phyloP scores from a whole-genome alignment of 2,888 invertebrate species.

The Patella caerulea region DNA sequence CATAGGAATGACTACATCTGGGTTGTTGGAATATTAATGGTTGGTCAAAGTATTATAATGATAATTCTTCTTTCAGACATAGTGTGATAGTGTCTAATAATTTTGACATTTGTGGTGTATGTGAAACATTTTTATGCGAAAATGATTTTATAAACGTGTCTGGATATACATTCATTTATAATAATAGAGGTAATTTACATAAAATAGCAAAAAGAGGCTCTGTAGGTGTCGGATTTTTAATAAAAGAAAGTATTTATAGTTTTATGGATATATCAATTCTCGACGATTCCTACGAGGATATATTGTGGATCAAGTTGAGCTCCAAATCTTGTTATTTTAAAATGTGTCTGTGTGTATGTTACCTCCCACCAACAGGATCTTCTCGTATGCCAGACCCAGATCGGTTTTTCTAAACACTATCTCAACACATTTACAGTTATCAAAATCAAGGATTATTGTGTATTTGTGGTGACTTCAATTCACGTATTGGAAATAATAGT shows the following conservation, averaged over 20 bases:
- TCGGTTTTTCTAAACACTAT: too few species aligned
- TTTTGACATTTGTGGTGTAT: slow-evolving; percentile 12
- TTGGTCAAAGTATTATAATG: slow-evolving; percentile 10
- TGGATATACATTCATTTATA: slow-evolving; percentile 16
- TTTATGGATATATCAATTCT: too few species aligned
- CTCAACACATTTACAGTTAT: too few species aligned
- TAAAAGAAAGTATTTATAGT: neutral
- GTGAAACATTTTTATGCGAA: slow-evolving; percentile 19
- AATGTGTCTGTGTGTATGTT: too few species aligned
- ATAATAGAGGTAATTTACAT: slow-evolving; percentile 19
- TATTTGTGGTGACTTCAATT: too few species aligned
- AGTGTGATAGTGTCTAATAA: neutral
- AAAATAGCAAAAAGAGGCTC: slow-evolving; percentile 19
- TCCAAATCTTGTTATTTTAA: too few species aligned
- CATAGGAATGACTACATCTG: slow-evolving; percentile 20
- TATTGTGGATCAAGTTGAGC: too few species aligned
- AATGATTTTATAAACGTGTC: slow-evolving; percentile 17
- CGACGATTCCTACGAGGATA: too few species aligned
- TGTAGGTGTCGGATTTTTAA: slow-evolving; percentile 21
- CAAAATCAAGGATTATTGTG: too few species aligned
- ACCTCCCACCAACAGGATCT: too few species aligned
- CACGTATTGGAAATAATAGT: too few species aligned
- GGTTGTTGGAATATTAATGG: slow-evolving; percentile 17
- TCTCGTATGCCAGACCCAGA: too few species aligned
- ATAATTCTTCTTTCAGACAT: slow-evolving; percentile 14